phyloP scores from a whole-genome alignment of 2,113 vertebrate genomes.

The Neopipo cinnamomea region DNA sequence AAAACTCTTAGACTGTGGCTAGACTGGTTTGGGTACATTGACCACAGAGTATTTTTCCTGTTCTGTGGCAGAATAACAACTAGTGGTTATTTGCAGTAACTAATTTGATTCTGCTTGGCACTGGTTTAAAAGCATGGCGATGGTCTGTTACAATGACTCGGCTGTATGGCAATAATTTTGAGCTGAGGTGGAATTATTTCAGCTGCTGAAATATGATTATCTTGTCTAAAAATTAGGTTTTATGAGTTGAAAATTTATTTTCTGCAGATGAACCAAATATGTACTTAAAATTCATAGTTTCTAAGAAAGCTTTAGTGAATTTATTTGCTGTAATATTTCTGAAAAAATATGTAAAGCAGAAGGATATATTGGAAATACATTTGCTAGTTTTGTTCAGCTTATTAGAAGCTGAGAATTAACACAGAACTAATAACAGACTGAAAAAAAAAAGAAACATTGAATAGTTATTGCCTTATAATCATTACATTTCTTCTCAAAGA shows the following conservation, averaged over 20 bases:
- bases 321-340: background rate
- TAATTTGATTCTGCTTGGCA: background rate
- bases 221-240: background rate
- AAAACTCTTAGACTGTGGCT: background rate
- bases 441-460: background rate
- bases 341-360: background rate
- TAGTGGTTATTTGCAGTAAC: background rate
- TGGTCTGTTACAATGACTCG: background rate
- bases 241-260: background rate
- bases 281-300: background rate
- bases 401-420: background rate
- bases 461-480: background rate
- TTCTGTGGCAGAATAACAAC: background rate
- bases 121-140: background rate
- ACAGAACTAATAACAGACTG: background rate
- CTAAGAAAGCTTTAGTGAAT: background rate
- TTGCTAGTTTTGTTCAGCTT: background rate
- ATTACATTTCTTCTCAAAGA: background rate
- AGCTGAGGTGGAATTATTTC: background rate
- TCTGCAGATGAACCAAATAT: background rate
- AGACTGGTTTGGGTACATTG: background rate
- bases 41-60: background rate
- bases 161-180: background rate
- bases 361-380: background rate
- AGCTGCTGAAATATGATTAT: background rate